Evolutionary conservation across 2,888 invertebrate species (phyloP).

Genomic region (Tubiluchus corallicola): DNA sequence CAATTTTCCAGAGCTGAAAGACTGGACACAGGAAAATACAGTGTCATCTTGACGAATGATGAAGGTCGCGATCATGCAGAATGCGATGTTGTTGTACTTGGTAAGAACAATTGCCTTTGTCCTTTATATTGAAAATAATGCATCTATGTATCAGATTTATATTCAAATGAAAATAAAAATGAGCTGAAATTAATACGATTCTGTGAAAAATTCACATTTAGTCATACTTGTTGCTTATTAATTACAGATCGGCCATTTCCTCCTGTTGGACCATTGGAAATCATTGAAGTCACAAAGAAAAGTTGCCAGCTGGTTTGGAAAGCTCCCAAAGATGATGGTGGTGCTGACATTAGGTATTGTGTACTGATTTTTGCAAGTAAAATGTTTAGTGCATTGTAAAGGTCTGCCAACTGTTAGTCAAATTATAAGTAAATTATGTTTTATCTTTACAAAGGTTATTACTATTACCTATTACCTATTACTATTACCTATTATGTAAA

Average conservation of each 20-base stretch:
- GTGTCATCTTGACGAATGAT: conserved; percentile 67
- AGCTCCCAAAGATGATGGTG: conserved; percentile 29
- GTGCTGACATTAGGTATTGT: conserved; percentile 24
- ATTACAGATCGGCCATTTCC: conserved; percentile 24
- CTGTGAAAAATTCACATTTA: conserved; percentile 21
- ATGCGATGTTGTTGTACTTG: conserved; percentile 69
- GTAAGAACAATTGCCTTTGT: conserved; percentile 29
- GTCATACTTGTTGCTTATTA: conserved; percentile 2
- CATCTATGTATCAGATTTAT: no score
- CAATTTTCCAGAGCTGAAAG: no score
- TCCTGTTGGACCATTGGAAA: conserved; percentile 26
- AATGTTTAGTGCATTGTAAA: no score
- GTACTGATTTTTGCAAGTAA: no score
- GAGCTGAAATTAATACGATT: conserved; percentile 10
- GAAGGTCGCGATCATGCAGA: conserved; percentile 81
- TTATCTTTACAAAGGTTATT: no score
- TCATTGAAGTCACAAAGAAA: conserved; percentile 29
- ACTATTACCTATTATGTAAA: no score
- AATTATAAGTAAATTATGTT: no score
- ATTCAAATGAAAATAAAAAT: neutral
- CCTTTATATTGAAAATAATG: no score
- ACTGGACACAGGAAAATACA: conserved; percentile 84
- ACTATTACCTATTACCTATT: no score
- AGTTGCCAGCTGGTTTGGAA: conserved; percentile 27
- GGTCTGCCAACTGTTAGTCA: no score